Percentiles rank a stretch among this genome's conserved stretches.
Conservation (phyloP, 1,140 invertebrate species). For the Drosophila bocki region DNA sequence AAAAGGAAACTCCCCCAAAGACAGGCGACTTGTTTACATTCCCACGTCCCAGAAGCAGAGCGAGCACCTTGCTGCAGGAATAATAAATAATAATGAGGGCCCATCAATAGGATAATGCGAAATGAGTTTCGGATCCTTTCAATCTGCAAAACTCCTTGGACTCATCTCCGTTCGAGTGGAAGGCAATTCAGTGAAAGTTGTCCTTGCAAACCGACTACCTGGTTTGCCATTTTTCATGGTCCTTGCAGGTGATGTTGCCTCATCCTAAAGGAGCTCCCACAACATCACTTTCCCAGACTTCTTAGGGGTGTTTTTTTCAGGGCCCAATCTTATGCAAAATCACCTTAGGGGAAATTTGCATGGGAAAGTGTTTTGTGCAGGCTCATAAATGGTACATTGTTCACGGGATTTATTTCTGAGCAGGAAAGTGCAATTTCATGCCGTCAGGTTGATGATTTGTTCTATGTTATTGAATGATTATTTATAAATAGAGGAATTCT, state of each 20-base stretch:
- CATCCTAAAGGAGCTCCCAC: slow-evolving; percentile 6
- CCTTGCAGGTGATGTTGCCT: slow-evolving; percentile 61
- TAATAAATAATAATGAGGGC: slow-evolving; percentile 79
- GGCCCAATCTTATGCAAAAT: slow-evolving; percentile 78
- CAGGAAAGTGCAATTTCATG: slow-evolving; percentile 72
- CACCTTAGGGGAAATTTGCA: slow-evolving; percentile 71
- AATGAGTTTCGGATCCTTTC: slow-evolving; percentile 69
- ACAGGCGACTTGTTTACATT: slow-evolving; percentile 71
- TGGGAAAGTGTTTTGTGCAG: slow-evolving; percentile 74
- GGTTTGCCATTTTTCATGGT: slow-evolving; percentile 34
- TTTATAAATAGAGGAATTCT: no score
- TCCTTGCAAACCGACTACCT: slow-evolving; percentile 39
- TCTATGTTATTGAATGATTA: background rate
- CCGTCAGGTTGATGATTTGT: slow-evolving; percentile 49
- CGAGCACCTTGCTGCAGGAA: slow-evolving; percentile 62
- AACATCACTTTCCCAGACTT: slow-evolving; percentile 56
- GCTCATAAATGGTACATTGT: slow-evolving; percentile 20
- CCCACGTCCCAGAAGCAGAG: slow-evolving; percentile 59
- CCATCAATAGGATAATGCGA: slow-evolving; percentile 78
- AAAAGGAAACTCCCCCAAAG: slow-evolving; percentile 49
- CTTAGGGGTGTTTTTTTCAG: slow-evolving; percentile 42
- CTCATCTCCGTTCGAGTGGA: slow-evolving; percentile 54
- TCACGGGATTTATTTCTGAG: slow-evolving; percentile 21
- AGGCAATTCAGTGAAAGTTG: slow-evolving; percentile 69
- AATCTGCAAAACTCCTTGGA: slow-evolving; percentile 18